These are phyloP conservation scores for Leptobrachium ailaonicum DNA, from an alignment of 2,113 vertebrate genomes.

Conservation along the genomic window DNA sequence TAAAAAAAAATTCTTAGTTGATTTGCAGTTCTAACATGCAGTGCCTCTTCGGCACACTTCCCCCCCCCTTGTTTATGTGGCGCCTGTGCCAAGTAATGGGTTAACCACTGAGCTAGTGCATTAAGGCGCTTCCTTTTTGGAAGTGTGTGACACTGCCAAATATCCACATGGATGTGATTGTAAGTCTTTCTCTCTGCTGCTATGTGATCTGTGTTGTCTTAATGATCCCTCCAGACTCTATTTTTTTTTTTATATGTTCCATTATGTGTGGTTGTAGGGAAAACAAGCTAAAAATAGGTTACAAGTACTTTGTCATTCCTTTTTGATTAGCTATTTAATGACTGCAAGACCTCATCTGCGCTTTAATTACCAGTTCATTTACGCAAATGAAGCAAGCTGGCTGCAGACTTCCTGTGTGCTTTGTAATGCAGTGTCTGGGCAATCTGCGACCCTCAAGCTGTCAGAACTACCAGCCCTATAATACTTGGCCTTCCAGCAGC, in stretches of 20 bases:
- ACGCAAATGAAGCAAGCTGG: conserved; percentile 47
- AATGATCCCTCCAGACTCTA: not conserved
- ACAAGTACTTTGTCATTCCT: conserved; percentile 47
- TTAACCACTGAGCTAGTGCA: conserved; percentile 10
- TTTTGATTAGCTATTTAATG: conserved; percentile 51
- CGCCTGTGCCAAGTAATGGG: conserved; percentile 2
- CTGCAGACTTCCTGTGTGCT: conserved; percentile 41
- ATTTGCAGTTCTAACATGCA: too few relatives aligned
- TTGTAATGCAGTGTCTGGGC: conserved; percentile 26
- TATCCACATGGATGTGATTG: conserved; percentile 46
- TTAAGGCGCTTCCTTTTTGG: conserved; percentile 12
- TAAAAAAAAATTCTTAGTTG: too few relatives aligned
- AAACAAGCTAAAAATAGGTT: conserved; percentile 46
- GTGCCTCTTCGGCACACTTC: too few relatives aligned
- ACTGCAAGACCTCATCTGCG: conserved; percentile 50
- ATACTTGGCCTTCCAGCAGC: not conserved
- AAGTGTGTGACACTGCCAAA: conserved; percentile 41
- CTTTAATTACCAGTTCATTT: conserved; percentile 48
- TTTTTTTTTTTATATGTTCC: conserved; percentile 3
- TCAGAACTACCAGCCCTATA: not conserved
- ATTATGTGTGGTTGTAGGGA: conserved; percentile 41
- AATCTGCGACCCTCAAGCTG: not conserved
- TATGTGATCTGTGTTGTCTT: conserved; percentile 42
- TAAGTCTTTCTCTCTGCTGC: conserved; percentile 35
- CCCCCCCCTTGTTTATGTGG: too few relatives aligned